Evolutionary conservation across 2,888 invertebrate genomes (phyloP), one percentile per base, ranked within the genome.

Genomic region (Anoplius nigerrimus): DNA sequence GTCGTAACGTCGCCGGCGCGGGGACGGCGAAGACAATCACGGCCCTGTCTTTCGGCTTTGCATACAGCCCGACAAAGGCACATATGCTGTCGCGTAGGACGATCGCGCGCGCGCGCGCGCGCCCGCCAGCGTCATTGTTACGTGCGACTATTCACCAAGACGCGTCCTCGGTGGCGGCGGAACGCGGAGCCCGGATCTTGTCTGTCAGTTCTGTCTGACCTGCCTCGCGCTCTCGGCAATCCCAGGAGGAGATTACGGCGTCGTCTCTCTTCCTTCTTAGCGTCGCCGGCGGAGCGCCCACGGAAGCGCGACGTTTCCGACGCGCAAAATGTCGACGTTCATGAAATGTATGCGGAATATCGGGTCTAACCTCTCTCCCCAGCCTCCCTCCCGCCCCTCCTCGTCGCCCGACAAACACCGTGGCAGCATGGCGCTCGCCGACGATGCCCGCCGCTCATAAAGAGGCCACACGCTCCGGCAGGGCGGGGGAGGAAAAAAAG

Each of bases 61-160:
- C 48, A 63, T 5, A 58, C 34, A 34, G 48, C 4, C 24, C 64
- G 63, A 68, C 71, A 60, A n/a, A n/a, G n/a, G n/a, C 22, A 52
- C 24, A 54, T 27, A 6, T 51, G 27, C 27, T n/a, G n/a, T n/a
- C n/a, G n/a, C n/a, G n/a, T n/a, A n/a, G n/a, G n/a, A n/a, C n/a
- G n/a, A n/a, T n/a, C n/a, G n/a, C n/a, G n/a, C n/a, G n/a, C n/a
- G n/a, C n/a, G n/a, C n/a, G n/a, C 27, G 27, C 27, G 6, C 27
- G 27, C 11, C 6, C 34, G 61, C 59, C 59, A n/a, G 59, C 58
- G 62, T 64, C 65, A 73, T 74, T 74, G 79, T 79, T 76, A 74
- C 70, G 66, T 76, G 66, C 65, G 76, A 76, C 76, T 76, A 80
- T 78, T 76, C 80, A 66, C 69, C 68, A 74, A 74, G 71, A 74